A percentile compares a stretch with the other conserved stretches of the same genome.
Evolutionary conservation across 1,140 invertebrate genomes (phyloP).

Genomic region (Coelopa frigida): DNA sequence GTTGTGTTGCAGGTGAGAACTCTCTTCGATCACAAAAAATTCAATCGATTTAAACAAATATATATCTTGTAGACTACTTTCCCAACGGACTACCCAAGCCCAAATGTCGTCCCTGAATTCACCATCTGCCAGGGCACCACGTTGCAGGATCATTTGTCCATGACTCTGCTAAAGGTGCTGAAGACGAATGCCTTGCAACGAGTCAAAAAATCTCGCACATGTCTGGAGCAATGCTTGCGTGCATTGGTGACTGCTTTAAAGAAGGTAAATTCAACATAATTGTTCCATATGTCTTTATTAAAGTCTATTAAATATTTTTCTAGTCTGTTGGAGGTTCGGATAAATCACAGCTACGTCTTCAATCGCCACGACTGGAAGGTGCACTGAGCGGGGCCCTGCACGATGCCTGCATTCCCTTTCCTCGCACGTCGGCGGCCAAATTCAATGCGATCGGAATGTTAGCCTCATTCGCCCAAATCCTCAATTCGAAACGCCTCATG

Average conservation of each 20-base stretch:
- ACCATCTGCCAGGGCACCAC: slow-evolving; percentile 56
- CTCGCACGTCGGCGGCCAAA: slow-evolving; percentile 83
- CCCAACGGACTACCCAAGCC: slow-evolving; percentile 37
- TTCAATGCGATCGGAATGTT: slow-evolving; percentile 82
- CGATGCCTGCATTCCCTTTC: slow-evolving; percentile 87
- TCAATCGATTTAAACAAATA: not conserved
- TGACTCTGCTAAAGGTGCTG: slow-evolving; percentile 61
- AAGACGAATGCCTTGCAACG: slow-evolving; percentile 66
- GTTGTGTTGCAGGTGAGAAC: slow-evolving; percentile 71
- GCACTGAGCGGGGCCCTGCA: slow-evolving; percentile 49
- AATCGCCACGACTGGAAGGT: slow-evolving; percentile 39
- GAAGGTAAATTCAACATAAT: slow-evolving; percentile 38
- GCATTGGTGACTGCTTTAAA: slow-evolving; percentile 65
- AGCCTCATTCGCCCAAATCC: slow-evolving; percentile 77
- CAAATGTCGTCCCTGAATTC: slow-evolving; percentile 62
- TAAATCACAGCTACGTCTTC: slow-evolving; percentile 39
- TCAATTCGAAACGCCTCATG: slow-evolving; percentile 60
- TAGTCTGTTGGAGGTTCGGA: slow-evolving; percentile 27
- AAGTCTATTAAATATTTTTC: not conserved
- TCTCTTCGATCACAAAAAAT: slow-evolving; percentile 16
- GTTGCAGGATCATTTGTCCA: slow-evolving; percentile 53
- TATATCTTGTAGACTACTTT: slow-evolving; percentile 19
- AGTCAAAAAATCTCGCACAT: slow-evolving; percentile 69
- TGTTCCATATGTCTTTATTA: not conserved
- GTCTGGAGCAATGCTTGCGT: slow-evolving; percentile 71